Evolutionary conservation across 2,113 vertebrate genomes (phyloP).

Genomic region (Sinocyclocheilus rhinocerous): DNA sequence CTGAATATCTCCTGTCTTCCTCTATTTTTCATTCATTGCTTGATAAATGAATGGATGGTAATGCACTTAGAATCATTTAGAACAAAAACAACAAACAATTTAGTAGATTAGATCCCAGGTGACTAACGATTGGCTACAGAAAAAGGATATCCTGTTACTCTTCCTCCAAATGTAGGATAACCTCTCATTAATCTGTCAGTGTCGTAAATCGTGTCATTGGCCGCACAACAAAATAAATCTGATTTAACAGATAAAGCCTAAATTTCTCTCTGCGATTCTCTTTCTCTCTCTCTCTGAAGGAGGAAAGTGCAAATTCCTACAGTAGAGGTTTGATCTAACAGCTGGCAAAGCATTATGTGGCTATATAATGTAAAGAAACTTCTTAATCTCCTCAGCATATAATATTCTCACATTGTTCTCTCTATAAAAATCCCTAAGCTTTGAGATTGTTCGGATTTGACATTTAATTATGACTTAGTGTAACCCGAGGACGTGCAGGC

Average conservation of each 20-base stretch:
- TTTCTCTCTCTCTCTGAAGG: background rate
- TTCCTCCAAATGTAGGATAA: background rate
- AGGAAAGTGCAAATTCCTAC: background rate
- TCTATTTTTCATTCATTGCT: background rate
- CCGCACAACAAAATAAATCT: conserved; percentile 32
- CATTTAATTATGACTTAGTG: conserved; percentile 27
- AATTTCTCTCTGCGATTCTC: background rate
- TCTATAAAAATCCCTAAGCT: background rate
- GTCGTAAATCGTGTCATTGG: background rate
- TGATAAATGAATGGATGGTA: background rate
- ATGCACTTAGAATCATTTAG: background rate
- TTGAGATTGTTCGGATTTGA: conserved; percentile 28
- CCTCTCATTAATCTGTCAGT: conserved; percentile 21
- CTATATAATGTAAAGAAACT: background rate
- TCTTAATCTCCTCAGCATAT: background rate
- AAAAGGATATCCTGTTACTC: background rate
- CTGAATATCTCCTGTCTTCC: background rate
- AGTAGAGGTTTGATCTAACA: conserved; percentile 10
- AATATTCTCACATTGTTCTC: background rate
- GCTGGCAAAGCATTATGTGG: conserved; percentile 5
- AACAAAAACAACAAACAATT: background rate
- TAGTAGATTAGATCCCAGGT: conserved; percentile 5
- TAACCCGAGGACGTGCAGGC: background rate
- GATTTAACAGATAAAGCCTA: conserved; percentile 26
- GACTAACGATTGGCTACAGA: background rate